Base-by-base conservation (phyloP, 1,140 invertebrate genomes). In the Trichonephila inaurata region DNA sequence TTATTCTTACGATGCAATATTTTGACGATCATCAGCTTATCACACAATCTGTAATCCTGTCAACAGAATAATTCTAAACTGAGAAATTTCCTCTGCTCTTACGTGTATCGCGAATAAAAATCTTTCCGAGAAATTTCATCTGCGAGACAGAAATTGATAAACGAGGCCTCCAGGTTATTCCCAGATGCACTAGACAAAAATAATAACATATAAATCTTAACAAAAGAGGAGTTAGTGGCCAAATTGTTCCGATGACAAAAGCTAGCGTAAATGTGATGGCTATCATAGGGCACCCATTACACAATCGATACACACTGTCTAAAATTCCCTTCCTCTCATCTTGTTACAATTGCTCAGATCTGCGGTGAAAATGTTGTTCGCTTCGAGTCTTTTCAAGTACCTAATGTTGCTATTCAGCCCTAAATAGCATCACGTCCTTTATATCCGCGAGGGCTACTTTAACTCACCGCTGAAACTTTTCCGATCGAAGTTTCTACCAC, bases 391-490 rank as follows among this genome's bases (percentile, higher is more conserved):
- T 40, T 77, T 77, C 72, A 77, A 77, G 72, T 77, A 77, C 72
- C 16, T 33, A 77, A 77, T 77, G 72, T 77, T 77, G 72, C 72
- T 33, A 77, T 77, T 77, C 72, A 77, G 28, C 72, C 33, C 72
- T 77, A 77, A 77, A 77, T 77, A 77, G 72, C 72, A 77, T 77
- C 72, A 77, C 72, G 72, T 77, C 33, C 33, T 40, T 77, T 77
- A 77, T 77, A 77, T 77, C 72, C 72, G 72, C 72, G 72, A 77
- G 72, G 72, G 72, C 72, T 77, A 77, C 72, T 77, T 77, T 77
- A 77, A 77, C 72, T 77, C 72, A 77, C 72, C 28, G 72, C 72
- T 77, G 72, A 77, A 77, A 77, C 28, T 77, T 77, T 77, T 33
- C 33, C 72, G 72, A 77, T 77, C 72, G 72, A 77, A 77, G 72